Evolutionary conservation across 2,113 vertebrate genomes (phyloP).

Genomic region (Agapornis roseicollis): DNA sequence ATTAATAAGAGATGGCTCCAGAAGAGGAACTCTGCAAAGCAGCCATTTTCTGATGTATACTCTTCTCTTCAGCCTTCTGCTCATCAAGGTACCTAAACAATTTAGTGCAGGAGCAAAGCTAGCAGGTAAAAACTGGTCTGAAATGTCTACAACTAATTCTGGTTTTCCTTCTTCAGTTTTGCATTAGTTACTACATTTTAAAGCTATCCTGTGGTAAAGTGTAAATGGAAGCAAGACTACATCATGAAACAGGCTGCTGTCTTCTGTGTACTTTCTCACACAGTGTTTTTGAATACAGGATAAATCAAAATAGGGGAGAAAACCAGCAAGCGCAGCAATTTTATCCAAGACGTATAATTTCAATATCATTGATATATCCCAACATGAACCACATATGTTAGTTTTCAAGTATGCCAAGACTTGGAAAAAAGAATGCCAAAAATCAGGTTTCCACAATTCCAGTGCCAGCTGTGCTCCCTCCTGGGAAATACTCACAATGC

Average conservation of each 20-base stretch:
- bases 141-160: neutral
- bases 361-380: slow-evolving; percentile 25
- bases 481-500: neutral
- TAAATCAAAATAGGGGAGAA: neutral
- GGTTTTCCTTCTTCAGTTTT: neutral
- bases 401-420: slow-evolving; percentile 5
- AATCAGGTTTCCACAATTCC: neutral
- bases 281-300: slow-evolving; percentile 12
- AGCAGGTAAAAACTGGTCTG: neutral
- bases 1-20: neutral
- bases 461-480: slow-evolving; percentile 2
- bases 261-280: slow-evolving; percentile 7
- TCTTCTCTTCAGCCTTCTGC: neutral
- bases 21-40: neutral
- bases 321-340: slow-evolving; percentile 45
- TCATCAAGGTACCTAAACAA: neutral
- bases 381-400: slow-evolving; percentile 33
- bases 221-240: slow-evolving; percentile 30
- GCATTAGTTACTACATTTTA: neutral
- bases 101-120: neutral
- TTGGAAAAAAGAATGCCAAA: neutral
- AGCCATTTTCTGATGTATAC: neutral
- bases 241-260: slow-evolving; percentile 33
- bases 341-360: slow-evolving; percentile 50
- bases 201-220: neutral